Percentiles rank a stretch among this genome's conserved stretches.
Conservation (phyloP, 2,113 vertebrate species). For the Ginglymostoma cirratum region DNA sequence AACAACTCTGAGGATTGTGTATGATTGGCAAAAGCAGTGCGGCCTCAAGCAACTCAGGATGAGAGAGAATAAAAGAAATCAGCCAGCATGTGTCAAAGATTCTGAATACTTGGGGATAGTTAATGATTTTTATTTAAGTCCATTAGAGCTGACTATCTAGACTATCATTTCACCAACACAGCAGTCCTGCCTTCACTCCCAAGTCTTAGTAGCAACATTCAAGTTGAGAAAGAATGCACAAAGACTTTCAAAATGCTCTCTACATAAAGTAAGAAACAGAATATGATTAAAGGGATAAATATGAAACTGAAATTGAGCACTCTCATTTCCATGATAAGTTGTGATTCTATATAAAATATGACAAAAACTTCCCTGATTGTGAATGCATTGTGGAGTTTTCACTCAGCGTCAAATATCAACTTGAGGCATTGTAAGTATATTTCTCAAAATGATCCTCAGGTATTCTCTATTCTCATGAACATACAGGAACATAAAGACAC, state of each 20-base stretch:
- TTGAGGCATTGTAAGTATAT: conserved; percentile 75
- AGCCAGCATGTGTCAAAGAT: neutral
- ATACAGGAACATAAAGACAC: conserved; percentile 40
- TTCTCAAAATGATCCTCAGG: conserved; percentile 73
- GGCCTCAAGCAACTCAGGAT: conserved; percentile 3
- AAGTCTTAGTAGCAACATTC: neutral
- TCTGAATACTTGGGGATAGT: neutral
- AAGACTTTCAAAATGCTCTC: neutral
- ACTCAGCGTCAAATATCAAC: conserved; percentile 51
- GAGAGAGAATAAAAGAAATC: conserved; percentile 6
- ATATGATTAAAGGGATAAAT: neutral
- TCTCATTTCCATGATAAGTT: conserved; percentile 39
- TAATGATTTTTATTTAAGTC: neutral
- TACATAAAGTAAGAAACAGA: neutral
- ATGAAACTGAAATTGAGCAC: neutral
- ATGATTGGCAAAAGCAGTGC: neutral
- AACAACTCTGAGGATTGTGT: neutral
- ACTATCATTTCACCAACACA: neutral
- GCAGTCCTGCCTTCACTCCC: neutral
- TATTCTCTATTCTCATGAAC: conserved; percentile 63
- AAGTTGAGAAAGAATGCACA: neutral
- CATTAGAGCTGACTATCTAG: neutral
- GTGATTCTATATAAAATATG: conserved; percentile 42
- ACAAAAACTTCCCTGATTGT: conserved; percentile 42
- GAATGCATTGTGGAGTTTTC: conserved; percentile 46